A percentile compares a stretch with the other conserved stretches of the same genome.
Conservation (phyloP, 2,113 vertebrate genomes). For the Anolis carolinensis region DNA sequence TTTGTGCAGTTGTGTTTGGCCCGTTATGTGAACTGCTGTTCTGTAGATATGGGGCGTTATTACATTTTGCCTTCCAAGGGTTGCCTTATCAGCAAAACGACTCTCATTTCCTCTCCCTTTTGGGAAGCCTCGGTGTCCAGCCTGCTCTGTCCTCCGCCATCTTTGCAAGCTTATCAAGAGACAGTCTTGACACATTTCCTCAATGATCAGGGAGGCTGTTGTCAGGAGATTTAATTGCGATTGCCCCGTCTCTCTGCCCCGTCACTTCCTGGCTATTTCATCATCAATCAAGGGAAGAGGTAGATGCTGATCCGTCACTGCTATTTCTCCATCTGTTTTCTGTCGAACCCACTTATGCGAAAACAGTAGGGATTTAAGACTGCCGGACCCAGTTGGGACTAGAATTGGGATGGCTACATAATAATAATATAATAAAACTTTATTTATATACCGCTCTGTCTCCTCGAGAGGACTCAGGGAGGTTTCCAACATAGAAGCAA, state of each 20-base stretch:
- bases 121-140: neutral
- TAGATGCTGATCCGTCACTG: too few species aligned
- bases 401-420: neutral
- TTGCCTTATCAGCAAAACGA: accelerated
- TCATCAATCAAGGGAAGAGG: neutral
- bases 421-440: too few species aligned
- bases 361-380: neutral
- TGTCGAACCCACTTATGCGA: neutral
- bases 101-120: neutral
- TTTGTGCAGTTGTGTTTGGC: too few species aligned
- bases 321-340: neutral
- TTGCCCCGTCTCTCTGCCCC: conserved; percentile 4
- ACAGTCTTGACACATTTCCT: neutral
- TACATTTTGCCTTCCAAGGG: too few species aligned
- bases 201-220: neutral
- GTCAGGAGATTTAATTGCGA: conserved; percentile 1
- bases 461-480: too few species aligned
- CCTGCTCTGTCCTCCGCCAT: neutral
- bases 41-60: too few species aligned
- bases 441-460: too few species aligned
- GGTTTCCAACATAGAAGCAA: too few species aligned
- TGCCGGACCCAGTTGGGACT: too few species aligned
- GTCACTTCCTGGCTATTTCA: neutral
- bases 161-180: neutral
- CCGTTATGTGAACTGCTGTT: too few species aligned